Conservation (phyloP, 2,888 invertebrate species). For the Caenorhabditis sulstoni region DNA sequence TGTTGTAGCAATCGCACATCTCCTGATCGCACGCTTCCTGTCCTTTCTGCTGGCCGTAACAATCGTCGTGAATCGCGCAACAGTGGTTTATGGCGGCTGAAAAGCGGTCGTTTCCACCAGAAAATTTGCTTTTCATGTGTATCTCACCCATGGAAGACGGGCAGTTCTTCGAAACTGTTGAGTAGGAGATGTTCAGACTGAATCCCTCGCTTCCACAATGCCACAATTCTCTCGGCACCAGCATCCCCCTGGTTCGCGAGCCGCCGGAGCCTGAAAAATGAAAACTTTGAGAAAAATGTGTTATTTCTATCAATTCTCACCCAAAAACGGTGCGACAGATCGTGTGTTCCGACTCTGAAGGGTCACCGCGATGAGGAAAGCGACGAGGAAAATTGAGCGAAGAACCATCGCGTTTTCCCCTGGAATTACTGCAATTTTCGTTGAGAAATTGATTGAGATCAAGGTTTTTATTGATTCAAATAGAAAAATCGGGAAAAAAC, state of each 20-base stretch:
- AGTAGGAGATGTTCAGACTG: slow-evolving; percentile 40
- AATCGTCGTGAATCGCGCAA: slow-evolving; percentile 71
- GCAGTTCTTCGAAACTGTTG: too few species aligned
- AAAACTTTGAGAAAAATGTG: too few species aligned
- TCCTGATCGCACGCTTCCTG: slow-evolving; percentile 64
- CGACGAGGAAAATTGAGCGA: neutral
- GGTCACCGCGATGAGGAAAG: neutral
- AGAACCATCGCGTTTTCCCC: too few species aligned
- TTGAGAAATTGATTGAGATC: too few species aligned
- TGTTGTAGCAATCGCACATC: slow-evolving; percentile 64
- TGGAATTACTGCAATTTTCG: too few species aligned
- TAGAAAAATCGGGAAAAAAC: too few species aligned
- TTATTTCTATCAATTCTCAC: slow-evolving; percentile 2
- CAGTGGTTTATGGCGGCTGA: slow-evolving; percentile 70
- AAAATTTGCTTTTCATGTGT: slow-evolving; percentile 1
- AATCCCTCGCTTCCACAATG: slow-evolving; percentile 62
- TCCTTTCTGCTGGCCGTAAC: slow-evolving; percentile 65
- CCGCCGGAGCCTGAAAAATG: slow-evolving; percentile 38
- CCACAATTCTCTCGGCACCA: slow-evolving; percentile 44
- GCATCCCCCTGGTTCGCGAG: slow-evolving; percentile 31
- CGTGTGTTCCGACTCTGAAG: neutral
- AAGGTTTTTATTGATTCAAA: too few species aligned
- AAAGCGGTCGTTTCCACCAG: too few species aligned
- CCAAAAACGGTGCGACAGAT: slow-evolving; percentile 46
- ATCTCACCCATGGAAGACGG: slow-evolving; percentile 54